These are phyloP conservation scores for Xiphydria camelus DNA, from an alignment of 2,888 invertebrate species.

Conservation along the genomic window DNA sequence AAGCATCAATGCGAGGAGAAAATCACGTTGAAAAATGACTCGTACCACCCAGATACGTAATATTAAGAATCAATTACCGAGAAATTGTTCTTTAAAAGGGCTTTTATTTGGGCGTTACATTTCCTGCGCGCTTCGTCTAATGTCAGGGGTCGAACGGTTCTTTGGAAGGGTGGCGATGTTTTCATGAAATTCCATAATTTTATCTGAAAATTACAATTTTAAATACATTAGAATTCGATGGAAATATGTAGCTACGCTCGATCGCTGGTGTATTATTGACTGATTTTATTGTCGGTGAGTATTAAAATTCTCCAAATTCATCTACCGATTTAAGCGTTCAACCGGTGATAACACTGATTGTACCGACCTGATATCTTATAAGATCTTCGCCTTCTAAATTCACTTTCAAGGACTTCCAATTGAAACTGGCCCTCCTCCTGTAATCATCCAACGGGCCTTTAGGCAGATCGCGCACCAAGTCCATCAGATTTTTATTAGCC, in stretches of 20 bases:
- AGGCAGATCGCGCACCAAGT: slow-evolving; percentile 71
- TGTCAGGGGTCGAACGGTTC: slow-evolving; percentile 62
- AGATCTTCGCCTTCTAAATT: slow-evolving; percentile 78
- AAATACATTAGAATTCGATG: slow-evolving; percentile 21
- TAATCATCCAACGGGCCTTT: slow-evolving; percentile 79
- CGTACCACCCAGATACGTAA: slow-evolving; percentile 55
- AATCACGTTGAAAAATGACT: slow-evolving; percentile 74
- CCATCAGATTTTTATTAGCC: too few relatives aligned
- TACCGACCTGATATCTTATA: slow-evolving; percentile 81
- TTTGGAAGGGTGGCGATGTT: slow-evolving; percentile 75
- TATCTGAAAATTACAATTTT: slow-evolving; percentile 62
- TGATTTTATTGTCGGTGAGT: too few relatives aligned
- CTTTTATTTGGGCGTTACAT: slow-evolving; percentile 29
- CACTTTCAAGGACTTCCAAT: slow-evolving; percentile 84
- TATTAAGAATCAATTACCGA: slow-evolving; percentile 18
- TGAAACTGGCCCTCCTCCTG: slow-evolving; percentile 78
- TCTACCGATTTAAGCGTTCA: too few relatives aligned
- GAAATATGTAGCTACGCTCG: too few relatives aligned
- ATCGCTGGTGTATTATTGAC: too few relatives aligned
- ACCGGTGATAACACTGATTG: too few relatives aligned
- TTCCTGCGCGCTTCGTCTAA: slow-evolving; percentile 73
- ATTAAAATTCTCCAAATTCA: slow-evolving; percentile 6
- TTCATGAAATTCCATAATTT: slow-evolving; percentile 78
- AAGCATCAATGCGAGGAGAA: slow-evolving; percentile 63
- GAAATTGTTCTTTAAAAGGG: slow-evolving; percentile 28